These are phyloP conservation scores for Pachypsylla venusta DNA, from an alignment of 1,140 invertebrate genomes.

Conservation along the genomic window DNA sequence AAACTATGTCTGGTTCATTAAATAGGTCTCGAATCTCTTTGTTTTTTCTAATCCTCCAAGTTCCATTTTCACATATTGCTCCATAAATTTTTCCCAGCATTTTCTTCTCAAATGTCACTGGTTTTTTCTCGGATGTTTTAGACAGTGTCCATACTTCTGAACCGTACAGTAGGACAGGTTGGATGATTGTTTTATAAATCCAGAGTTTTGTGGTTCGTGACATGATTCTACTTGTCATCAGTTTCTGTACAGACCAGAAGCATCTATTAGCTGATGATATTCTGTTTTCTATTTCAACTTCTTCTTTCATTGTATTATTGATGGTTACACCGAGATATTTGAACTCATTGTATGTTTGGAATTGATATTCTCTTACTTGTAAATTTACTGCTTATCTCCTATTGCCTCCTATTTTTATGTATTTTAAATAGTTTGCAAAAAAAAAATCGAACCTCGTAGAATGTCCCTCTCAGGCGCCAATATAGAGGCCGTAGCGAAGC, in stretches of 20 bases:
- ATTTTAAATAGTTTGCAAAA: too few species aligned
- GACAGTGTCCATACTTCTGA: slow-evolving; percentile 7
- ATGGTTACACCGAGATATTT: slow-evolving; percentile 2
- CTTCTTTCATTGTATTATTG: neutral
- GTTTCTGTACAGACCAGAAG: neutral
- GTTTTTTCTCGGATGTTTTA: slow-evolving; percentile 8
- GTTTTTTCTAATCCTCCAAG: neutral
- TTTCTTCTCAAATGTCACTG: slow-evolving; percentile 6
- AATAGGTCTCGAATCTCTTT: neutral
- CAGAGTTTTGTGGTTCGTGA: neutral
- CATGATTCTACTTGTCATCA: neutral
- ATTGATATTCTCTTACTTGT: slow-evolving; percentile 10
- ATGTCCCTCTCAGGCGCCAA: too few species aligned
- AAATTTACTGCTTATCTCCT: neutral
- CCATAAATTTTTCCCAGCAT: slow-evolving; percentile 3
- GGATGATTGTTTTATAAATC: slow-evolving; percentile 10
- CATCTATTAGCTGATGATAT: neutral
- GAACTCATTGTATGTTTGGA: neutral
- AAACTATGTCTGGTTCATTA: neutral
- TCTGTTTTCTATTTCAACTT: slow-evolving; percentile 4
- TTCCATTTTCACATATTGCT: neutral
- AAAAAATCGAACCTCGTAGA: too few species aligned
- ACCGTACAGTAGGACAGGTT: slow-evolving; percentile 9
- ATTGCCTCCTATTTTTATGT: slow-evolving; percentile 3
- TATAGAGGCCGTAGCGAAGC: too few species aligned